Evolutionary conservation across 2,797 vertebrate species (phyloP), one percentile per base, ranked within the genome.

Genomic region (Notolabrus celidotus): DNA sequence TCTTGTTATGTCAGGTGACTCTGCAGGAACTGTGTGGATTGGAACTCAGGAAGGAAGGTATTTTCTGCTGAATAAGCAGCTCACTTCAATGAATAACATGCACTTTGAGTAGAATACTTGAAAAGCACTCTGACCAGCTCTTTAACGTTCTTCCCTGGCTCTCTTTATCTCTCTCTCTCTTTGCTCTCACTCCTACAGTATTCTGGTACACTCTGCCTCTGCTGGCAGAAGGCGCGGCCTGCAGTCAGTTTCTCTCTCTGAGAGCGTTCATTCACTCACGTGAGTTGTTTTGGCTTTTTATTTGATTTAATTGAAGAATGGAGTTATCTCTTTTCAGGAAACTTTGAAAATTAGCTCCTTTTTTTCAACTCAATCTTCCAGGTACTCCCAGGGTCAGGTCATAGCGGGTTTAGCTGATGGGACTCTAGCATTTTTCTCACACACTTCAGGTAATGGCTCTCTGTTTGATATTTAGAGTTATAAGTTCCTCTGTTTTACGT

Each of bases 21-120:
- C 89, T 19, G 47, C 80, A 43, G 94, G 94, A 72, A 96, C 94
- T n/a, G 91, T 96, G 65, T 96, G 95, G 95, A 93, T 96, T 66
- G 95, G 95, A 74, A 95, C 95, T 79, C 95, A 95, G 90, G 95
- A 96, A 90, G 95, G 95, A 91, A 95, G 95, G 95, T 96, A 87
- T 67, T 22, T 49, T 49, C 31, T 53, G 61, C 73, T 75, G 71
- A 79, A 63, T 50, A 70, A 82, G 51, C 83, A 71, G 46, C 15
- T 67, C 27, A 22, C 34, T 69, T 53, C 11, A 59, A 20, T 19
- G 34, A 52, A 69, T 25, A 58, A 29, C 15, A 51, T 15, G 45
- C 4, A 62, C 22, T 50, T 7, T 39, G 12, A 57, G n/a, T 29
- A n/a, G 50, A 51, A 43, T 22, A 19, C 20, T 65, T 53, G 27